phyloP scores from a whole-genome alignment of 2,797 vertebrate species.

The Myotis planiceps region DNA sequence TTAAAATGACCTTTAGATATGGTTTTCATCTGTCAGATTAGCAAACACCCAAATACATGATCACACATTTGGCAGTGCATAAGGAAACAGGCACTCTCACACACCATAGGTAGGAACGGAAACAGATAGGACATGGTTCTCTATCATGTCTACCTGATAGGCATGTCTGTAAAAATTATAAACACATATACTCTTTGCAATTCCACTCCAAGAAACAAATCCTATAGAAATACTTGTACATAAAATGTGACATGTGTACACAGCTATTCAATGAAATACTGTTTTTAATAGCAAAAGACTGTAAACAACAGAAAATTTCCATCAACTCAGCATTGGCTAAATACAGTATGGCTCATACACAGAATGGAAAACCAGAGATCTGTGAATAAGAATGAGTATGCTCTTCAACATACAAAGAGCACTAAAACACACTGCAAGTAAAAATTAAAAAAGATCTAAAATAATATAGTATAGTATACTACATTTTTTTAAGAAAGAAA shows the following conservation, averaged over 20 bases:
- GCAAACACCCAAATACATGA: not conserved
- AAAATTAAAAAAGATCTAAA: not conserved
- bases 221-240: not conserved
- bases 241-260: not conserved
- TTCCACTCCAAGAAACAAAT: not conserved
- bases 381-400: not conserved
- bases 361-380: not conserved
- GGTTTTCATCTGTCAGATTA: not conserved
- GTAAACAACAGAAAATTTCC: not conserved
- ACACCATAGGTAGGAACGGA: not conserved
- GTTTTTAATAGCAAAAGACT: not conserved
- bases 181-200: not conserved
- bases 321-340: not conserved
- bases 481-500: not conserved
- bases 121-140: not conserved
- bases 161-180: not conserved
- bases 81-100: not conserved
- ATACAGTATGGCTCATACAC: not conserved
- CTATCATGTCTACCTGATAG: not conserved
- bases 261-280: not conserved
- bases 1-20: not conserved
- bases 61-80: not conserved
- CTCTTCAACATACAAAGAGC: not conserved
- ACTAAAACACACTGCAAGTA: not conserved
- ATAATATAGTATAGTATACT: not conserved